A percentile compares a stretch with the other conserved stretches of the same genome.
Conservation (phyloP, 2,113 vertebrate genomes). For the Tupaia tana region DNA sequence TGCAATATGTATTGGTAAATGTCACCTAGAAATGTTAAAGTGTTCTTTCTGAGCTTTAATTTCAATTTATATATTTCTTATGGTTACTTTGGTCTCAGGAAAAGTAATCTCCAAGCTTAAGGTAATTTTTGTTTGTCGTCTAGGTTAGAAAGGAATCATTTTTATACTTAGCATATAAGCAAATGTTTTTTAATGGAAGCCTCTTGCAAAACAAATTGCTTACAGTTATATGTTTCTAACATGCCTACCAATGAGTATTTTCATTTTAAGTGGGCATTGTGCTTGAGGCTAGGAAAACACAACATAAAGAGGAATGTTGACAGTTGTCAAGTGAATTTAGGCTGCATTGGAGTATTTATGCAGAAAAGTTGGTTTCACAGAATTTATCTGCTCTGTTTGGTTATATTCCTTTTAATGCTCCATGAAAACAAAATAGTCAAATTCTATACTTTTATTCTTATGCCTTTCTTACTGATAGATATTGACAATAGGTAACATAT, state of each 20-base stretch:
- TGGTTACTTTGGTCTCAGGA: background rate
- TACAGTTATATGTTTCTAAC: constrained; percentile 1
- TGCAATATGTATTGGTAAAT: background rate
- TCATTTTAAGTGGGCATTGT: background rate
- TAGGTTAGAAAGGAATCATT: background rate
- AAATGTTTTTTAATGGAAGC: constrained; percentile 6
- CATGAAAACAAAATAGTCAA: background rate
- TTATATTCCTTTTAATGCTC: background rate
- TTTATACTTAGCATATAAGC: background rate
- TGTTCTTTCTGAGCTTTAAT: constrained; percentile 38
- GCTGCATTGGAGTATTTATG: background rate
- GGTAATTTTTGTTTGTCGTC: background rate
- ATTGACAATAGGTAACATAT: background rate
- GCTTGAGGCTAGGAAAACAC: background rate
- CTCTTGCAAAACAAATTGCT: background rate
- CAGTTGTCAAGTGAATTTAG: background rate
- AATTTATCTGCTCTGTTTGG: background rate
- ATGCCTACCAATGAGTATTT: background rate
- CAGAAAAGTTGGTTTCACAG: background rate
- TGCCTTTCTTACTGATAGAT: background rate
- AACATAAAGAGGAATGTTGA: background rate
- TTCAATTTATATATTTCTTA: background rate
- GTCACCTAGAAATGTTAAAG: background rate
- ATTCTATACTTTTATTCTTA: background rate
- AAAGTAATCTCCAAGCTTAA: constrained; percentile 1